Percentiles rank a stretch among this genome's conserved stretches.
Evolutionary conservation across 2,888 invertebrate species (phyloP).

Genomic region (Metallyticus violacea): DNA sequence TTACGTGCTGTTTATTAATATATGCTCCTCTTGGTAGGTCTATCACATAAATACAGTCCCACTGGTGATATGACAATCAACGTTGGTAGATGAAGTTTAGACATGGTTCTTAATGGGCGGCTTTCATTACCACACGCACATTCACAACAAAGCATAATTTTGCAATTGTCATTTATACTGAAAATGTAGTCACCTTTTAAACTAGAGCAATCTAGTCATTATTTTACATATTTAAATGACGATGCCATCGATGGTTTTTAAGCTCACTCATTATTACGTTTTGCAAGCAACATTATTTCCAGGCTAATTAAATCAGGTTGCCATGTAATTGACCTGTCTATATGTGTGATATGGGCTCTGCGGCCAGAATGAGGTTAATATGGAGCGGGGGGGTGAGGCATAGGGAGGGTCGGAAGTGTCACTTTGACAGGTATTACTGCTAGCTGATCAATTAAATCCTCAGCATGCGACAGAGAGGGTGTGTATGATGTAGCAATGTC

Average conservation of each 20-base stretch:
- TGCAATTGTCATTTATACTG: background rate
- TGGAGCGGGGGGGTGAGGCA: background rate
- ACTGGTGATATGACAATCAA: background rate
- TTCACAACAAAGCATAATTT: background rate
- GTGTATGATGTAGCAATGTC: constrained; percentile 18
- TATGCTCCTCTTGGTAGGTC: background rate
- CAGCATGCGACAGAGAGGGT: background rate
- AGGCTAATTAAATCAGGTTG: constrained; percentile 7
- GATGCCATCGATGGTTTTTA: background rate
- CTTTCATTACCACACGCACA: background rate
- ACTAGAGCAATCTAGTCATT: background rate
- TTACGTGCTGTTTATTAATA: background rate
- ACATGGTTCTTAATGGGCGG: background rate
- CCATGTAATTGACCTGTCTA: constrained; percentile 21
- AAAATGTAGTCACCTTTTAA: background rate
- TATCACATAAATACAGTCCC: background rate
- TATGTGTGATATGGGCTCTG: constrained; percentile 18
- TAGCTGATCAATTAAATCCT: constrained; percentile 23
- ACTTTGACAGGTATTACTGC: constrained; percentile 24
- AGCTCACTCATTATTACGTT: constrained; percentile 9
- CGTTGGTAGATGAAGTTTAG: background rate
- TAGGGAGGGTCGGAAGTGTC: constrained; percentile 3
- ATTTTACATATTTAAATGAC: constrained; percentile 10
- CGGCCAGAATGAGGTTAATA: constrained; percentile 19
- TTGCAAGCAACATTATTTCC: constrained; percentile 14